These are phyloP conservation scores for Dicrurus megarhynchus DNA, from an alignment of 2,113 vertebrate genomes.

Conservation along the genomic window DNA sequence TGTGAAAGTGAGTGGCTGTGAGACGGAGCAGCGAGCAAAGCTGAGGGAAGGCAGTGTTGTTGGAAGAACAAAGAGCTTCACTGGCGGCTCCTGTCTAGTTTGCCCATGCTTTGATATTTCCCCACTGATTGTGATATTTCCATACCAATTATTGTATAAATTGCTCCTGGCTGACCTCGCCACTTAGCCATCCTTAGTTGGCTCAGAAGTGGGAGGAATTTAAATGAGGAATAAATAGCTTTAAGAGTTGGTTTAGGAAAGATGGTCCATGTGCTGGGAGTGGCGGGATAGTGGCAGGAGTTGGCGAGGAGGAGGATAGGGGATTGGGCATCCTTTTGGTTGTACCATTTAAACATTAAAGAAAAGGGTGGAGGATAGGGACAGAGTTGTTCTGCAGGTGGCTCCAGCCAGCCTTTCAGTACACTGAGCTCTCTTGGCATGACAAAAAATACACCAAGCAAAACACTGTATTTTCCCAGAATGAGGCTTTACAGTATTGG, in stretches of 20 bases:
- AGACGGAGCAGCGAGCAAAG: not conserved
- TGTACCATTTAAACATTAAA: not conserved
- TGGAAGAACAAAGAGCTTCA: conserved; percentile 53
- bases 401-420: not conserved
- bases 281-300: not conserved
- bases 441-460: not conserved
- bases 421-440: not conserved
- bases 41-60: not conserved
- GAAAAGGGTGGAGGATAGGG: not conserved
- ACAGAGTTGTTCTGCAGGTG: not conserved
- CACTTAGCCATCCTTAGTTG: conserved; percentile 32
- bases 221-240: not conserved
- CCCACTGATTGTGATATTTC: conserved; percentile 50
- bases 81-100: conserved; percentile 12
- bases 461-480: not conserved
- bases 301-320: not conserved
- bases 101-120: conserved; percentile 57
- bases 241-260: not conserved
- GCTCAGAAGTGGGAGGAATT: conserved; percentile 26
- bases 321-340: not conserved
- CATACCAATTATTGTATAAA: conserved; percentile 58
- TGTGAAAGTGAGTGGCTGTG: not conserved
- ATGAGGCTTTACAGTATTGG: not conserved
- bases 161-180: conserved; percentile 48
- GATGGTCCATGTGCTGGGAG: not conserved